Evolutionary conservation across 2,113 vertebrate genomes (phyloP).

Genomic region (Pomatorhinus ruficollis): DNA sequence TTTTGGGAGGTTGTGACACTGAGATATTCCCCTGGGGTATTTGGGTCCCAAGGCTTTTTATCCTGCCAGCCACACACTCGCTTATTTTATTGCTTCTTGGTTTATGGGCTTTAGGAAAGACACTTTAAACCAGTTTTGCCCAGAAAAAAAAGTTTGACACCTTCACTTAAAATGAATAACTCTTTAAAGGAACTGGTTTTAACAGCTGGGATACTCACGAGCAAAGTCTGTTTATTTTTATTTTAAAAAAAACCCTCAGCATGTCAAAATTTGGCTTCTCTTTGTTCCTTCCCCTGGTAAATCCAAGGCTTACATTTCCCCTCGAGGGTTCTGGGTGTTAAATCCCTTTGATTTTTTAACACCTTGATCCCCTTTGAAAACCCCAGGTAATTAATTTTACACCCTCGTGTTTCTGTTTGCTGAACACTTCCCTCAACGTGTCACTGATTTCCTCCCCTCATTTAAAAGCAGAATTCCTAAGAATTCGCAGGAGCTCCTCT

Average conservation of each 20-base stretch:
- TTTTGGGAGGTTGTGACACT: not conserved
- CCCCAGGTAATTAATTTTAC: not conserved
- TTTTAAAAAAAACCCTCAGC: not conserved
- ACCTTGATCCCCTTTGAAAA: not conserved
- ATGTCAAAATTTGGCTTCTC: not conserved
- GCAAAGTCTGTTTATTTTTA: not conserved
- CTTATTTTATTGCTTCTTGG: not conserved
- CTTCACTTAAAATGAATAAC: not conserved
- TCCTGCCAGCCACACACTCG: not conserved
- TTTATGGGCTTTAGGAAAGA: not conserved
- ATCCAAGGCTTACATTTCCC: not conserved
- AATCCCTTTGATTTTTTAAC: slow-evolving; percentile 4
- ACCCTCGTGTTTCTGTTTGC: not conserved
- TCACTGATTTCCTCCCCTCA: not conserved
- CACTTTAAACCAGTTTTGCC: not conserved
- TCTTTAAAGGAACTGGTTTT: not conserved
- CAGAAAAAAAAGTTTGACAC: not conserved
- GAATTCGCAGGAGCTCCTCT: not conserved
- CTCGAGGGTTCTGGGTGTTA: not conserved
- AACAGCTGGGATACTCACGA: not conserved
- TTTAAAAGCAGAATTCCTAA: not conserved
- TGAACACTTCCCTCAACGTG: not conserved
- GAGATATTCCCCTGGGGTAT: not conserved
- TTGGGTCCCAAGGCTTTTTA: not conserved
- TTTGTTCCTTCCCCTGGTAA: not conserved